Evolutionary conservation across 2,888 invertebrate genomes (phyloP), one percentile per base, ranked within the genome.

Genomic region (Petrophora chlorosata): DNA sequence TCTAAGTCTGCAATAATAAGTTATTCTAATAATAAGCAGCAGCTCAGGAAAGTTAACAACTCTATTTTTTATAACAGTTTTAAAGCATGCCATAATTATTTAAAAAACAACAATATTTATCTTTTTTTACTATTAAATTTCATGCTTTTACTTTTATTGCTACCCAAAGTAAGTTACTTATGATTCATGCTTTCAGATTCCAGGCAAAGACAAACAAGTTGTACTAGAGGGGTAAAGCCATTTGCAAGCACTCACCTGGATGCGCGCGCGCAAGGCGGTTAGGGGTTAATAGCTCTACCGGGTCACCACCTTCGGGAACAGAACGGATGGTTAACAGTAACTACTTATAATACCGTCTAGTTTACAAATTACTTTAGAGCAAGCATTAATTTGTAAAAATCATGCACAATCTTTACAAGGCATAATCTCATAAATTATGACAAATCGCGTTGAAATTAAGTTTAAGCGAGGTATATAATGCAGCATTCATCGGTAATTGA

Each of bases 241-340:
- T 39, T 8, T 43, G 61, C 58, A 85, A 86, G 88, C 88, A 86
- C 88, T 88, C 82, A 89, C 89, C 89, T 82, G 60, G 49, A 52
- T 59, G 59, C 63, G 61, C 67, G 62, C 64, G 65, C 72, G 72
- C 65, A 73, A 81, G 73, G 72, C 64, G 49, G 78, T 82, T 85
- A 84, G 70, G 68, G 71, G 79, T 86, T 86, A 86, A 73, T 81
- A 82, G 84, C 80, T 67, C 76, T 82, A 85, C 82, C 67, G 65
- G 72, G 65, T 88, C 89, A 89, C 89, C 89, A 89, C 88, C 89
- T 89, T 85, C 46, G 70, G 73, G 74, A 74, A 84, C 77, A 85
- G 61, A 76, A 58, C 59, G 56, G 17, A 61, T 51, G 49, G 53
- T 65, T 61, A 70, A 48, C 49, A 52, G 22, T 22, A 41, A 34